Base-by-base conservation (phyloP, 2,113 vertebrate species). In the Crotophaga sulcirostris region DNA sequence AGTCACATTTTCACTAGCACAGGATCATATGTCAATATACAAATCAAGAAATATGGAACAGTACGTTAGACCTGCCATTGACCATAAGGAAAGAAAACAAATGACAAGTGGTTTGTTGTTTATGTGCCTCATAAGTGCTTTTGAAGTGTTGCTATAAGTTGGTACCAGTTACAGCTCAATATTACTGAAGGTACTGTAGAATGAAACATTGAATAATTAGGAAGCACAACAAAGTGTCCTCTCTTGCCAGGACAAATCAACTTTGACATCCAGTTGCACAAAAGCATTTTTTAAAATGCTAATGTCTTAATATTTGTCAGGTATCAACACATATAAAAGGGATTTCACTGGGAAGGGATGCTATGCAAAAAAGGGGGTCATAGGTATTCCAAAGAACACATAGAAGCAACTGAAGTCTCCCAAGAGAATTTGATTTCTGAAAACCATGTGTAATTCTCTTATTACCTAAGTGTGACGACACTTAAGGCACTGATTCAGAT, bases 21-120 rank as follows among this genome's bases (percentile, higher is more conserved):
- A 66, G 44, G 31, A n/a, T 45, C 9, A 3, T 8, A 45, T 7
- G 24, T 28, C 64, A 91, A 19, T 6, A 54, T 3, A 24, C 2
- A 81, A 49, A 86, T 9, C 11, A 75, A 5, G 10, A 70, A 70
- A 70, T 33, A 87, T 0, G 2, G 15, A 77, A 73, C n/a, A 54
- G 9, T 5, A 64, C 0, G 0, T 63, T 15, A 74, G 8, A 67
- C 28, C n/a, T 66, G 19, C 62, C 52, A 40, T 0, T 33, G 58
- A 19, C 78, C 62, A 36, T 1, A 1, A 68, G 72, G 38, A 73
- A 82, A 70, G 21, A 40, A 72, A 69, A 56, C 18, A 49, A 31
- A 4, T 4, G 4, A 20, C 21, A 19, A 8, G 16, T 77, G 6
- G 18, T 83, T 23, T 16, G 19, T 8, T 76, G 11, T 52, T 66